Evolutionary conservation across 2,888 invertebrate genomes (phyloP), one percentile per base, ranked within the genome.

Genomic region (Morpho helenor): DNA sequence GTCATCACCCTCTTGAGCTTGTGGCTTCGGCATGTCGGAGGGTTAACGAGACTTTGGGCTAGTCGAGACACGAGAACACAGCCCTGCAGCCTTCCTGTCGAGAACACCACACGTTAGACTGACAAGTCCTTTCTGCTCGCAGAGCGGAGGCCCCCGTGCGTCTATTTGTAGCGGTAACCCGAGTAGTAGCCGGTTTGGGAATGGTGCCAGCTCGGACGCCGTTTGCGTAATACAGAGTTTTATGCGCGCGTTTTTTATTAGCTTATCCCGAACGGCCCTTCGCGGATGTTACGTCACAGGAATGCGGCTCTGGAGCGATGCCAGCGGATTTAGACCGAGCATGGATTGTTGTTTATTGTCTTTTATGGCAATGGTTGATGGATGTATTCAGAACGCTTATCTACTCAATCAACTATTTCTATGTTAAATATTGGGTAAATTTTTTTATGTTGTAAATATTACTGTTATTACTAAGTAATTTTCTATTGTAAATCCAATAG

Each of bases 21-120:
- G 82, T 75, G 92, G 91, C 91, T 93, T 95, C 93, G 96, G 96
- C 97, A 97, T 97, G 92, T 95, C 91, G 91, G 87, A 92, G 92
- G 91, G 91, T 91, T 92, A 91, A 91, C 91, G 88, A 91, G 91
- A 91, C 90, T 88, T 86, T 91, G 93, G 93, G 92, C 92, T 92
- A 91, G 80, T 92, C 84, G 93, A 93, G 93, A 93, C 93, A 93
- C 93, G 92, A 92, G 91, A 93, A 93, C 93, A 91, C 92, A 93
- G 94, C 94, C 94, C 94, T 93, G 92, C 92, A 94, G 93, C 93
- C 94, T 93, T 93, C 94, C 94, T 94, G 91, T 59, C 82, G 82
- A 81, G 80, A 77, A 81, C 79, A 75, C 72, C 69, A 76, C 71
- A 73, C 77, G 84, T 84, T 78, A 85, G 76, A 74, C 67, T 71